Conservation (phyloP, 2,797 vertebrate species). For the Halcyon leucocephala region DNA sequence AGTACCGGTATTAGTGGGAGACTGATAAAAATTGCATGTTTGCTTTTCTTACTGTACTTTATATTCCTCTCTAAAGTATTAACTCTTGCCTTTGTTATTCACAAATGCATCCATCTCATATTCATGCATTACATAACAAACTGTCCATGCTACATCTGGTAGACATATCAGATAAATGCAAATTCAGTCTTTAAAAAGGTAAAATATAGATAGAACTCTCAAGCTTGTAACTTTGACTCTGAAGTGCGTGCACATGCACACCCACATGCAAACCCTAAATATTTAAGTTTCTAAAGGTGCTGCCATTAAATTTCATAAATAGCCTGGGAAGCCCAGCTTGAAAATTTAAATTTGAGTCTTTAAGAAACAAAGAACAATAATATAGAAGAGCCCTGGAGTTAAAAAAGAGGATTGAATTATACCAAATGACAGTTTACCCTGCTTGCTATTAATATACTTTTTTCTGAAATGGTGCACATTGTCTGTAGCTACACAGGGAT, state of each 20-base stretch:
- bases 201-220: not conserved
- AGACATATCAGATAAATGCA: not conserved
- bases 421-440: not conserved
- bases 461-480: not conserved
- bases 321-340: not conserved
- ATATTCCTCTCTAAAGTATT: constrained; percentile 19
- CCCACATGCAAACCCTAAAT: not conserved
- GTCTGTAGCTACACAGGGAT: not conserved
- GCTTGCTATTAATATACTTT: not conserved
- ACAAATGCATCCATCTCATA: not conserved
- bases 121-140: constrained; percentile 32
- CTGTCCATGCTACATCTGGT: not conserved
- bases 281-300: not conserved
- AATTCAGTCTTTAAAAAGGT: not conserved
- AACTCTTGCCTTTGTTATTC: constrained; percentile 35
- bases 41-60: constrained; percentile 37
- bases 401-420: not conserved
- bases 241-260: not conserved
- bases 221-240: not conserved
- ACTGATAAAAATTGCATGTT: constrained; percentile 41
- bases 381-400: not conserved
- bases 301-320: not conserved
- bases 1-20: constrained; percentile 22
- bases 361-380: not conserved
- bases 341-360: not conserved